phyloP scores from a whole-genome alignment of 2,888 invertebrate genomes.

The Platycheirus rosarum region DNA sequence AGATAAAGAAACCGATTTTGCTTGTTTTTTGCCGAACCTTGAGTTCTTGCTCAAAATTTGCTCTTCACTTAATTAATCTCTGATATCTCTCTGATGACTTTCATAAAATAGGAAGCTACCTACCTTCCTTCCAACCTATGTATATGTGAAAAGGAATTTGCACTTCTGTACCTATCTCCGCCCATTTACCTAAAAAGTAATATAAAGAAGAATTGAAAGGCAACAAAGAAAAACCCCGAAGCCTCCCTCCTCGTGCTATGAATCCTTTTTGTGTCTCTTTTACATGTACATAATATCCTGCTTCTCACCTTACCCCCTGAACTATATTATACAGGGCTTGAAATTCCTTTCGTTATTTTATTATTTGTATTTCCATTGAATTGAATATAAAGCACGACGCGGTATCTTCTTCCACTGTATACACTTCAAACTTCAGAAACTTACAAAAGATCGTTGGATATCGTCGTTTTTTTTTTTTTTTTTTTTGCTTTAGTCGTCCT shows the following conservation, averaged over 20 bases:
- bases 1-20: too few relatives aligned
- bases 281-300: constrained; percentile 47
- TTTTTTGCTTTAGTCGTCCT: not conserved
- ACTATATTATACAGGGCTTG: not conserved
- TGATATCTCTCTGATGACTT: too few relatives aligned
- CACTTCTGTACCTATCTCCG: constrained; percentile 49
- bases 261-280: constrained; percentile 71
- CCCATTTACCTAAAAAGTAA: constrained; percentile 58
- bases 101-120: too few relatives aligned
- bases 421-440: constrained; percentile 66
- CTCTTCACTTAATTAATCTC: too few relatives aligned
- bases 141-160: constrained; percentile 30
- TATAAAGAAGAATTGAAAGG: constrained; percentile 11
- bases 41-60: too few relatives aligned
- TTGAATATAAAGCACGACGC: constrained; percentile 63
- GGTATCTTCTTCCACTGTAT: constrained; percentile 65
- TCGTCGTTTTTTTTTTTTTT: constrained; percentile 57
- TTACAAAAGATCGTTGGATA: constrained; percentile 70
- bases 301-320: constrained; percentile 27
- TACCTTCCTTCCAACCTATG: too few relatives aligned
- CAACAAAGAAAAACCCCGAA: constrained; percentile 6
- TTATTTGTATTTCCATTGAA: constrained; percentile 72
- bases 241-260: constrained; percentile 31
- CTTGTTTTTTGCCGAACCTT: too few relatives aligned
- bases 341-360: constrained; percentile 69